Conservation (phyloP, 2,113 vertebrate species). For the Notarius quadriscutis region DNA sequence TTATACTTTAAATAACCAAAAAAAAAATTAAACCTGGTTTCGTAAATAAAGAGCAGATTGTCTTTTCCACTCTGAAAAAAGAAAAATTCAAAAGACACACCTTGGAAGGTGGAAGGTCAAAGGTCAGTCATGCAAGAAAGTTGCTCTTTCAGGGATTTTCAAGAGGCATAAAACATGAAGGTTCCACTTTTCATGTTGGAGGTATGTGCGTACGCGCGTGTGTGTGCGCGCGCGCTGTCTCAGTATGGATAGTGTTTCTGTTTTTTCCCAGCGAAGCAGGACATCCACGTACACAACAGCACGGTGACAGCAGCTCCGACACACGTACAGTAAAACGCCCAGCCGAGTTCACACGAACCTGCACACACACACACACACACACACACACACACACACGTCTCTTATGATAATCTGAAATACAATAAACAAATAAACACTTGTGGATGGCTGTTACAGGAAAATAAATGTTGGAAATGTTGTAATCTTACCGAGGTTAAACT, state of each 20-base stretch:
- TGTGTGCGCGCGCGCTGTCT: slow-evolving; percentile 4
- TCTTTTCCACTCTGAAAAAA: neutral
- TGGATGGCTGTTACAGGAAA: neutral
- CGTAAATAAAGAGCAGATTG: neutral
- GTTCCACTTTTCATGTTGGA: neutral
- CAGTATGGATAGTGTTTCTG: slow-evolving; percentile 96
- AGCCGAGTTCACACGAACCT: slow-evolving; percentile 94
- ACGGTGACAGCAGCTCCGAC: slow-evolving; percentile 82
- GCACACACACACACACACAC: slow-evolving; percentile 44
- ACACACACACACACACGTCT: slow-evolving; percentile 37
- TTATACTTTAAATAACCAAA: neutral
- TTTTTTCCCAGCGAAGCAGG: slow-evolving; percentile 94
- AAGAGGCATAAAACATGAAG: neutral
- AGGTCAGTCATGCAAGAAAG: slow-evolving; percentile 10
- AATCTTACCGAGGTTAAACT: slow-evolving; percentile 89
- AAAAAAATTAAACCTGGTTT: slow-evolving; percentile 1
- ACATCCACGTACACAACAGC: slow-evolving; percentile 92
- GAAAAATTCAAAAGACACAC: neutral
- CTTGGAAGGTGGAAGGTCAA: slow-evolving; percentile 40
- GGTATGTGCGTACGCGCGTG: slow-evolving; percentile 4
- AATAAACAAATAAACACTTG: neutral
- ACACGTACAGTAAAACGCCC: slow-evolving; percentile 94
- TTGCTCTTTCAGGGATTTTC: neutral
- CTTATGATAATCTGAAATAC: neutral
- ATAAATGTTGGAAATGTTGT: neutral